phyloP scores from a whole-genome alignment of 2,888 invertebrate genomes.

The Ochropleura leucogaster region DNA sequence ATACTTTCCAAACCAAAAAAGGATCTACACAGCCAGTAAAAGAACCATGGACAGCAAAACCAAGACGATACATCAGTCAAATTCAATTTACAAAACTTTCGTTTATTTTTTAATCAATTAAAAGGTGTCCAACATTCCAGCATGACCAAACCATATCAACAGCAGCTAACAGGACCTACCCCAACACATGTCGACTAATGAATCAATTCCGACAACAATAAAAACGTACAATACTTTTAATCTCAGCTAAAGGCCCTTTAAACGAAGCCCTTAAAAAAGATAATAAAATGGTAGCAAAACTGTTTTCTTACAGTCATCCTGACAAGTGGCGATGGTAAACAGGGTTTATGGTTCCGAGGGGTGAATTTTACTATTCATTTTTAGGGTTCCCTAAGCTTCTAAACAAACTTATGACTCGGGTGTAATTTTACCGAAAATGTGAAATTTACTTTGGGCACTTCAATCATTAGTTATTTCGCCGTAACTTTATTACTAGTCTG shows the following conservation, averaged over 20 bases:
- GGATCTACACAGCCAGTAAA: neutral
- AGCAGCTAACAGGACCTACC: conserved; percentile 47
- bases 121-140: conserved; percentile 39
- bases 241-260: conserved; percentile 68
- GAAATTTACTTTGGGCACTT: neutral
- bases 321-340: conserved; percentile 84
- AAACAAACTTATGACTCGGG: neutral
- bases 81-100: conserved; percentile 25
- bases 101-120: conserved; percentile 40
- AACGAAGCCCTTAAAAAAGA: conserved; percentile 69
- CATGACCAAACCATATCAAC: conserved; percentile 44
- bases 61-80: neutral
- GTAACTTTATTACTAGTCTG: neutral
- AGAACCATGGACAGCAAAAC: neutral
- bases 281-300: conserved; percentile 78
- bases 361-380: conserved; percentile 80
- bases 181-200: conserved; percentile 64
- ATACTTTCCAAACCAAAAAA: neutral
- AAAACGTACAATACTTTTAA: conserved; percentile 70
- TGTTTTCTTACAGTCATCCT: conserved; percentile 81
- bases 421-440: neutral
- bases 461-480: neutral
- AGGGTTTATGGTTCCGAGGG: conserved; percentile 82
- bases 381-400: conserved; percentile 64
- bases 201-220: conserved; percentile 68